A percentile compares a stretch with the other conserved stretches of the same genome.
These are phyloP conservation scores for Cyanoramphus novaezelandiae DNA, from an alignment of 2,113 vertebrate genomes.

Conservation along the genomic window DNA sequence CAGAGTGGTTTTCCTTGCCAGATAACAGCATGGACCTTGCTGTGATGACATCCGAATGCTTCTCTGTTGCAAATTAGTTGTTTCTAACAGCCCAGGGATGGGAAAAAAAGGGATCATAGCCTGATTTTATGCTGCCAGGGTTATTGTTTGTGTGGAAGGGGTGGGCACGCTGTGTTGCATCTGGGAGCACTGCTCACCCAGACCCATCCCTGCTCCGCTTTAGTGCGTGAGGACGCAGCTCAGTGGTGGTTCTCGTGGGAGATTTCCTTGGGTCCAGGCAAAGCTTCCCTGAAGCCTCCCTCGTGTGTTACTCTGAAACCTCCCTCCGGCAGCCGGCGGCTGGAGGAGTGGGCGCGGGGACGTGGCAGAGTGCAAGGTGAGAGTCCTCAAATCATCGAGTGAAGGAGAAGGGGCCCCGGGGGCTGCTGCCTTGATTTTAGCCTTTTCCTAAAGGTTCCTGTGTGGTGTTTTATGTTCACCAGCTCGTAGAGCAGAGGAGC, in stretches of 20 bases:
- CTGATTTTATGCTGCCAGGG: not conserved
- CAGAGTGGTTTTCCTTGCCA: not conserved
- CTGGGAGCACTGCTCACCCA: not conserved
- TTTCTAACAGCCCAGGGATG: not conserved
- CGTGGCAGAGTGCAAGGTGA: accelerated
- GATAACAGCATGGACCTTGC: not conserved
- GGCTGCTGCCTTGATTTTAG: not conserved
- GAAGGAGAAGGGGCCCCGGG: not conserved
- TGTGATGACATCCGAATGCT: not conserved
- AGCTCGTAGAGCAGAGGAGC: not conserved
- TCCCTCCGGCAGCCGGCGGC: accelerated
- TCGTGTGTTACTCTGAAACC: not conserved
- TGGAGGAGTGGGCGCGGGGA: not conserved
- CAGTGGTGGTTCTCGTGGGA: accelerated
- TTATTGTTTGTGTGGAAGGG: not conserved
- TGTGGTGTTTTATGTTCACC: not conserved
- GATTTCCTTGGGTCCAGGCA: not conserved
- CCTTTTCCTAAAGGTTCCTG: not conserved
- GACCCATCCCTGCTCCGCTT: accelerated
- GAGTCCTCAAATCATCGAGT: not conserved
- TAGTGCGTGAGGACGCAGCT: accelerated
- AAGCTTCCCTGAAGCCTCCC: not conserved
- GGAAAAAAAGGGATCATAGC: not conserved
- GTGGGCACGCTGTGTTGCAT: not conserved
- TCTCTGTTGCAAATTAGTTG: not conserved